Evolutionary conservation across 1,140 invertebrate genomes (phyloP), one percentile per base, ranked within the genome.

Genomic region (Andrena cerasifolii): DNA sequence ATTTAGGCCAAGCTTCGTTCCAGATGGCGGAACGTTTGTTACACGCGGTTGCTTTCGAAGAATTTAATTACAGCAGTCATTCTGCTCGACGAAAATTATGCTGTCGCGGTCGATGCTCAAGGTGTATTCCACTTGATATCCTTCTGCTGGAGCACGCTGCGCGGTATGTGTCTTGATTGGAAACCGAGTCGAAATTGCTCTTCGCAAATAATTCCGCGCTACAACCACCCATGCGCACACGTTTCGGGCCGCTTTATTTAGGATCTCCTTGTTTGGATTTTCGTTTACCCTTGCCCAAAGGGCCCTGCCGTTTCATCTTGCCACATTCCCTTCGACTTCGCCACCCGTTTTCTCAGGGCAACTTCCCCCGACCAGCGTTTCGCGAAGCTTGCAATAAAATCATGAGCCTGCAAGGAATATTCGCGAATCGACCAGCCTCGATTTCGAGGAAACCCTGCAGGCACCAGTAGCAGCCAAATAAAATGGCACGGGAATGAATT

Each of bases 161-260:
- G 4, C 16, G 28, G 10, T 28, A 1, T 40, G 63, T 28, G 36
- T 59, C 73, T 76, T 40, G 65, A 68, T 76, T 68, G 73, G 40
- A 49, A 76, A 68, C 65, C 21, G 28, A 47, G 53, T 26, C 31
- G 65, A 40, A 58, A 76, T 68, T 76, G 53, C 63, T 56, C 4
- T 45, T 68, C 51, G 73, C 53, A 76, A 76, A 76, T 76, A 68
- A 76, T 68, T 59, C 43, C 14, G 21, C 2, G 36, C 21, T 12
- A 16, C 28, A 3, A 33, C 12, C 33, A 21, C 12, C 12, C 21
- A 21, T 24, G 31, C 2, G 53, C 53, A 14, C 12, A 6, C 31
- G 71, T 65, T 65, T 43, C 59, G 14, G 14, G 3, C 16, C 12
- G 63, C 73, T 68, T 68, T 68, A 76, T 76, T 76, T 68, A 26